Conservation (phyloP, 2,888 invertebrate species). For the Torymus texanus region DNA sequence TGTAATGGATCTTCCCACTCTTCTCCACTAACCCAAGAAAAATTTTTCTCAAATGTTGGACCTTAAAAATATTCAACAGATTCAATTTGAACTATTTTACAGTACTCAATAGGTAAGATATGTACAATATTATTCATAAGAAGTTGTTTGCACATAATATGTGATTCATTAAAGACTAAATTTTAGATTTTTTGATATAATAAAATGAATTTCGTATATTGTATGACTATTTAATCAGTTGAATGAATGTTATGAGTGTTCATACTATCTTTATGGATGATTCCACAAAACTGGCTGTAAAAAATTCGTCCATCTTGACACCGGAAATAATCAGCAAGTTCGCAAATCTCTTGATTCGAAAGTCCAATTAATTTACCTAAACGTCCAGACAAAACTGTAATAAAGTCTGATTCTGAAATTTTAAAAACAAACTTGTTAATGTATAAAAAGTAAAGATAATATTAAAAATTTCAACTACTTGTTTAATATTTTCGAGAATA, state of each 20-base stretch:
- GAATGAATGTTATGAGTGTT: conserved; percentile 15
- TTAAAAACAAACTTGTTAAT: no score
- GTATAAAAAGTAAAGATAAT: no score
- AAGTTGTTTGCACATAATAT: no score
- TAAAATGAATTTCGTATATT: no score
- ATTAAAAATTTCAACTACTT: no score
- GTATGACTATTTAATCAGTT: background rate
- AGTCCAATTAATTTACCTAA: conserved; percentile 82
- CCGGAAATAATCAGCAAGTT: conserved; percentile 86
- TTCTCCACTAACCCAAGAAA: conserved; percentile 77
- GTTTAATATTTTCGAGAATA: no score
- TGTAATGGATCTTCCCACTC: conserved; percentile 85
- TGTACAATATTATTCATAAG: background rate
- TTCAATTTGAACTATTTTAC: background rate
- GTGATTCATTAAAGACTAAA: no score
- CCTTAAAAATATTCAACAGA: conserved; percentile 65
- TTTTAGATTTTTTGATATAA: no score
- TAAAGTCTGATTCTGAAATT: conserved; percentile 82
- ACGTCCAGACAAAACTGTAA: conserved; percentile 82
- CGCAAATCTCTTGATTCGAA: conserved; percentile 83
- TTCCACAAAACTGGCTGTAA: conserved; percentile 85
- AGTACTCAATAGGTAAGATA: background rate
- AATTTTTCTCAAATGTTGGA: conserved; percentile 76
- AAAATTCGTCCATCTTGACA: conserved; percentile 87
- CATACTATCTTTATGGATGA: conserved; percentile 83